Percentiles rank a stretch among this genome's conserved stretches.
These are phyloP conservation scores for Poeciliopsis gracilis DNA, from an alignment of 2,797 vertebrate species.

Conservation along the genomic window DNA sequence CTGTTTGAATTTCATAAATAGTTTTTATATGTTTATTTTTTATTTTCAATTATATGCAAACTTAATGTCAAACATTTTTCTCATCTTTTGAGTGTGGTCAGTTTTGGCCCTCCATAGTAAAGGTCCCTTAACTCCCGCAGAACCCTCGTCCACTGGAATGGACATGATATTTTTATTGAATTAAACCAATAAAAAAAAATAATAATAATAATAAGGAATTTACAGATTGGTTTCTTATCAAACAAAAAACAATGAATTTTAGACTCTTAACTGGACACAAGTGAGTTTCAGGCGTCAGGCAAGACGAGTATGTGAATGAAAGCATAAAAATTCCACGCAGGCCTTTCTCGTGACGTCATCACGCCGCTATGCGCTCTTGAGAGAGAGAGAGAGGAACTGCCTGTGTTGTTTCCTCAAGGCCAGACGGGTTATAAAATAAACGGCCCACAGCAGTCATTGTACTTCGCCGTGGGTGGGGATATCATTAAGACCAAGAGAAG, in stretches of 20 bases:
- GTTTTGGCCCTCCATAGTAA: no score
- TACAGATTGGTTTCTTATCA: no score
- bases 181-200: no score
- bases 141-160: no score
- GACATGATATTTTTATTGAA: no score
- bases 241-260: no score
- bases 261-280: no score
- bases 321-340: no score
- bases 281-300: no score
- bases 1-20: background rate
- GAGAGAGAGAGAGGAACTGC: background rate
- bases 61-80: background rate
- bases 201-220: no score
- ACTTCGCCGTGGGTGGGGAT: background rate
- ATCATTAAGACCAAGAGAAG: background rate
- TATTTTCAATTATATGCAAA: background rate
- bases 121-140: no score
- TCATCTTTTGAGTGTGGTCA: background rate
- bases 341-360: background rate
- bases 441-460: background rate
- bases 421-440: slow-evolving; percentile 23
- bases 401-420: background rate
- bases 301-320: no score
- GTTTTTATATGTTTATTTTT: background rate
- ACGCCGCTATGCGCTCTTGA: background rate